phyloP scores from a whole-genome alignment of 2,888 invertebrate species.

The Lepeophtheirus nordmannii region DNA sequence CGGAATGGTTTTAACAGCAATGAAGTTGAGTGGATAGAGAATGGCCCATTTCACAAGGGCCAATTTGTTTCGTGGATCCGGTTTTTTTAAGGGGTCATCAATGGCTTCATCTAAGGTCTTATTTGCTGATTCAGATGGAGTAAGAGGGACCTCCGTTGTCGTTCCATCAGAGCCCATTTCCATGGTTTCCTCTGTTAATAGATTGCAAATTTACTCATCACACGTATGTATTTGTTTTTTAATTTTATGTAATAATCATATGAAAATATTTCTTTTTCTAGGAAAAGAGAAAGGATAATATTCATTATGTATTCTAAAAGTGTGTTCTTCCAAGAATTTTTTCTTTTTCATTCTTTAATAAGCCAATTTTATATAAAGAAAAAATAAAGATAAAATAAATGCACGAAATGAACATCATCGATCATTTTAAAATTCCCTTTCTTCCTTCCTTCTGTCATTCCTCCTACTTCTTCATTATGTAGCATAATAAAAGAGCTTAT shows the following conservation, averaged over 20 bases:
- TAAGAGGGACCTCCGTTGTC: not conserved
- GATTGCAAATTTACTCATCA: too few species aligned
- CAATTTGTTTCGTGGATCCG: slow-evolving; percentile 4
- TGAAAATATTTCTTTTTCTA: too few species aligned
- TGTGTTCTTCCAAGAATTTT: too few species aligned
- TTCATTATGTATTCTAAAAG: too few species aligned
- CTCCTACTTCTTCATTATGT: too few species aligned
- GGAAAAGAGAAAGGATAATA: too few species aligned
- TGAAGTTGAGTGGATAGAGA: slow-evolving; percentile 7
- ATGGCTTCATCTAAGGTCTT: not conserved
- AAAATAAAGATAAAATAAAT: not conserved
- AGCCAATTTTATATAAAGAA: not conserved
- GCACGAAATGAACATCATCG: not conserved
- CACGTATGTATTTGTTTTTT: too few species aligned
- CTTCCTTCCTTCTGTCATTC: too few species aligned
- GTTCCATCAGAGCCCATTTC: not conserved
- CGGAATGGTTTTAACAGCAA: slow-evolving; percentile 7
- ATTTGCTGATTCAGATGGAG: not conserved
- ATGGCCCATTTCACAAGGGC: not conserved
- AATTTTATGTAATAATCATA: too few species aligned
- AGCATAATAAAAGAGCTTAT: too few species aligned
- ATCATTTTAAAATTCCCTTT: not conserved
- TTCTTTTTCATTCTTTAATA: not conserved
- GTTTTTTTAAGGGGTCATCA: slow-evolving; percentile 10
- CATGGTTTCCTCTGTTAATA: not conserved